Base-by-base conservation (phyloP, 2,113 vertebrate species). In the Pelecanoides urinatrix region DNA sequence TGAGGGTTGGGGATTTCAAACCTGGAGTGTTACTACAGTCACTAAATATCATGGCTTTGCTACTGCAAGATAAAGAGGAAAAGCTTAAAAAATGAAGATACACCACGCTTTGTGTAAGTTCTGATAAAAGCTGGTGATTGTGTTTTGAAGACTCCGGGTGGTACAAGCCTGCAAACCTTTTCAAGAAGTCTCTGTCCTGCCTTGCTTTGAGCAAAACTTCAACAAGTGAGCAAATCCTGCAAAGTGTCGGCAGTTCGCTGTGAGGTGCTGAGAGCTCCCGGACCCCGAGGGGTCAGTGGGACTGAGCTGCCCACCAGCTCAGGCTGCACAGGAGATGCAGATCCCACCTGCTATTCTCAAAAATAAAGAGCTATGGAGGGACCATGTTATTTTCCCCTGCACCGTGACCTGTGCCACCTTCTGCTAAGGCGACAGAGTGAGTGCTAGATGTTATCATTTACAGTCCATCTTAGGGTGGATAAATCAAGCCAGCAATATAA, bases 201-300 rank as follows among this genome's bases (percentile, higher is more conserved):
- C 76, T 56, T 62, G 32, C 38, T 92, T 71, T 83, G 56, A 78
- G 56, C n/a, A 53, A 63, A 53, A 58, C 47, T 11, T 40, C 0
- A 3, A 50, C 42, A 72, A 74, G 79, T 8, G n/a, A 14, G n/a
- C 10, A 76, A 90, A 71, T 63, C 21, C 47, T 56, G 72, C 29
- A 3, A 11, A 67, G 25, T 9, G 4, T 16, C 10, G 0, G 34
- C 27, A 42, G 36, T 19, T 70, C 1, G 1, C 47, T 36, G 55
- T 7, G 75, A 88, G 55, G 49, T 49, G 62, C 22, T 2, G 50
- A 66, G 55, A 74, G 55, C 36, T 76, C 50, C 74, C 0, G 1
- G n/a, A 65, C 16, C 8, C n/a, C 0, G 0, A 18, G 11, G 18
- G 4, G 8, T 17, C 4, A 0, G 17, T 23, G 59, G 42, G 42